Base-by-base conservation (phyloP, 1,140 invertebrate species). In the Pseudobourletiella spinata region DNA sequence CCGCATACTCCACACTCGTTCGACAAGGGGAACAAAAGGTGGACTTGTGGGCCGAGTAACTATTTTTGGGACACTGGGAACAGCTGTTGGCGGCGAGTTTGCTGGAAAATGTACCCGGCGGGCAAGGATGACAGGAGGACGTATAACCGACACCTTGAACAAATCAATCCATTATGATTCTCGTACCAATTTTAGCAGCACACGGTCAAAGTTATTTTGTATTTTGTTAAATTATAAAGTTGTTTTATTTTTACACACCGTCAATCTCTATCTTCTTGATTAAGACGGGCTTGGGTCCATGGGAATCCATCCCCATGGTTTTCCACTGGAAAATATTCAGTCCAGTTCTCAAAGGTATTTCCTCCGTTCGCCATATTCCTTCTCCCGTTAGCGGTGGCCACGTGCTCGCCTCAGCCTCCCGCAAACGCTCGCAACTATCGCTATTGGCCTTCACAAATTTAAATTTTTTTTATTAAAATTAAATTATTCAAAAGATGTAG, bases 141-240 rank as follows among this genome's bases (percentile, higher is more conserved):
- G 82, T 79, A 66, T 79, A 83, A 6, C 81, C 81, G 24, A 84
- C 76, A 48, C 82, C 82, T 82, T 64, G 32, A 39, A 39, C 32
- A 39, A n/a, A n/a, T n/a, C n/a, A n/a, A n/a, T n/a, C n/a, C n/a
- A n/a, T n/a, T n/a, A n/a, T n/a, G n/a, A n/a, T n/a, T n/a, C n/a
- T n/a, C n/a, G n/a, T n/a, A n/a, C n/a, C n/a, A n/a, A n/a, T n/a
- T n/a, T n/a, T n/a, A n/a, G n/a, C n/a, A n/a, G n/a, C n/a, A n/a
- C n/a, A n/a, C 3, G 20, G 18, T 56, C 54, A 58, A 59, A 65
- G 42, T 35, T 1, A 32, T 30, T 39, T 39, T 39, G n/a, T n/a
- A n/a, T n/a, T n/a, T n/a, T n/a, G n/a, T n/a, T n/a, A n/a, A n/a
- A n/a, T n/a, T n/a, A n/a, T n/a, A n/a, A n/a, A n/a, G n/a, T n/a